phyloP scores from a whole-genome alignment of 2,888 invertebrate species.

The Liposcelis brunnea region DNA sequence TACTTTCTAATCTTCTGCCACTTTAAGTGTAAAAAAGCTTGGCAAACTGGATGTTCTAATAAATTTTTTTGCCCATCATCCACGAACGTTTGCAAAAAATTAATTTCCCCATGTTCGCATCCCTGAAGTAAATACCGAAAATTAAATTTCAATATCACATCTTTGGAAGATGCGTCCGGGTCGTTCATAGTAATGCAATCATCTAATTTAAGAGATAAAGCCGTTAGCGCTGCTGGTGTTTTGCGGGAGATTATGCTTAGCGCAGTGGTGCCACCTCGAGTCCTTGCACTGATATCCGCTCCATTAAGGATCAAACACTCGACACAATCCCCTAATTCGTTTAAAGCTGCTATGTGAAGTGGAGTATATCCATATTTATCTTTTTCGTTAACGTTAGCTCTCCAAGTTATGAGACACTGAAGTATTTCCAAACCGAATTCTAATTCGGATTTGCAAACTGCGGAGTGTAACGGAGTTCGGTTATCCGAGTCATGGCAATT shows the following conservation, averaged over 20 bases:
- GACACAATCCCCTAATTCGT: constrained; percentile 69
- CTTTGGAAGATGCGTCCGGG: constrained; percentile 40
- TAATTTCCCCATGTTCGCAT: constrained; percentile 68
- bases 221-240: constrained; percentile 68
- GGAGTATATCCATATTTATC: constrained; percentile 77
- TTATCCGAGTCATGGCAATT: constrained; percentile 67
- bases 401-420: constrained; percentile 52
- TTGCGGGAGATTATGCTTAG: constrained; percentile 70
- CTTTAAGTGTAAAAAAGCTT: constrained; percentile 72
- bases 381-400: constrained; percentile 65
- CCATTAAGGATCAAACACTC: constrained; percentile 69
- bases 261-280: constrained; percentile 72
- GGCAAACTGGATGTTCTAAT: constrained; percentile 68
- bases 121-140: constrained; percentile 60
- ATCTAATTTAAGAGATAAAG: constrained; percentile 66
- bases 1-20: constrained; percentile 84
- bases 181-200: constrained; percentile 39
- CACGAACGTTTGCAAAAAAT: constrained; percentile 70
- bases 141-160: constrained; percentile 65
- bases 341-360: constrained; percentile 67
- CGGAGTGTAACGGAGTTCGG: constrained; percentile 65
- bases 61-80: constrained; percentile 81
- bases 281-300: constrained; percentile 75
- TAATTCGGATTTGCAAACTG: constrained; percentile 64
- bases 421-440: constrained; percentile 48